Evolutionary conservation across 2,888 invertebrate species (phyloP).

Genomic region (Drosophila anomalipes): DNA sequence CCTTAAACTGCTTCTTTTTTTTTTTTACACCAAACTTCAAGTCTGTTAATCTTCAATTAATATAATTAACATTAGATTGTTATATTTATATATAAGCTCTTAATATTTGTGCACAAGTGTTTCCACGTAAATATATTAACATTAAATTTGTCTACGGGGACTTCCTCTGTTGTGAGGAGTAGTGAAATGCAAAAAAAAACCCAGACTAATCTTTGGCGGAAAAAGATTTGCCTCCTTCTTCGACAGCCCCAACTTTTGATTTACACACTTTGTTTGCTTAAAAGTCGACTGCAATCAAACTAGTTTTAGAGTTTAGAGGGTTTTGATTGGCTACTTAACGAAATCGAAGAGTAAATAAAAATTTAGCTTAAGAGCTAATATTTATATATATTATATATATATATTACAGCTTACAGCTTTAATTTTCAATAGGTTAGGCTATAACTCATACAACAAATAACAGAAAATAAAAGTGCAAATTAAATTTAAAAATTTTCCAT

Average conservation of each 20-base stretch:
- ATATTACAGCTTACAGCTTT: neutral
- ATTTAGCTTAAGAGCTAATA: neutral
- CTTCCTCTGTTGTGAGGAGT: neutral
- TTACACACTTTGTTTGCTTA: constrained; percentile 21
- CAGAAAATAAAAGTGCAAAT: constrained; percentile 56
- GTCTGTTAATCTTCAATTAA: constrained; percentile 27
- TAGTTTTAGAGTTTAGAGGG: neutral
- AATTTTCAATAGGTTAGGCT: neutral
- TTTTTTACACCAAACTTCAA: neutral
- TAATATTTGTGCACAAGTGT: constrained; percentile 11
- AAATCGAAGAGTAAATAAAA: neutral
- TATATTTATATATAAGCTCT: constrained; percentile 20
- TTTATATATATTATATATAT: neutral
- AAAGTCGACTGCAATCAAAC: neutral
- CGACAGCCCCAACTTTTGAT: constrained; percentile 24
- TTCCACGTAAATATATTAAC: constrained; percentile 42
- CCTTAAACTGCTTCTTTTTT: neutral
- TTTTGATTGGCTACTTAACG: neutral
- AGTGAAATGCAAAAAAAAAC: constrained; percentile 13
- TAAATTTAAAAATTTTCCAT: constrained; percentile 55
- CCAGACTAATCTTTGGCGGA: constrained; percentile 20
- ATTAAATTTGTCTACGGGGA: constrained; percentile 16
- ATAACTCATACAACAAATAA: neutral
- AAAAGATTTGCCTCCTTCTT: constrained; percentile 5
- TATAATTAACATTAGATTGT: constrained; percentile 47